phyloP scores from a whole-genome alignment of 2,113 vertebrate genomes.

The Blennius ocellaris region DNA sequence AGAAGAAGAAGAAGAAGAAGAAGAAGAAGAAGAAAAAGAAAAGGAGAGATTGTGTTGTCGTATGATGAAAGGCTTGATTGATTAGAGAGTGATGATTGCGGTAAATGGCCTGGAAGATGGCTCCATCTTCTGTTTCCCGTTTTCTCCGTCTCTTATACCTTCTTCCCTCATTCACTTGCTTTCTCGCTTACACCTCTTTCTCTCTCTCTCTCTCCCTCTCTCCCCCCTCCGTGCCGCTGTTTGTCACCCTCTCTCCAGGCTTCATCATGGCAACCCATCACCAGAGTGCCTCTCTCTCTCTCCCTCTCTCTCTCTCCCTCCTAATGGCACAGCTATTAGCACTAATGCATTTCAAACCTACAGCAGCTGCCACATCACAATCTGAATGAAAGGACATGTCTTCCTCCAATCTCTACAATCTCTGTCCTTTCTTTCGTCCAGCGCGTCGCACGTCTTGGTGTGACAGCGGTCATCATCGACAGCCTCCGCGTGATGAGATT shows the following conservation, averaged over 20 bases:
- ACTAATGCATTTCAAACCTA: constrained; percentile 91
- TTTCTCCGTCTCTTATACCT: constrained; percentile 68
- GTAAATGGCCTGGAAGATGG: constrained; percentile 88
- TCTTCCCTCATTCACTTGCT: constrained; percentile 61
- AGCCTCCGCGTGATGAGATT: not conserved
- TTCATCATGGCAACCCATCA: constrained; percentile 90
- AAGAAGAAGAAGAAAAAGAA: constrained; percentile 44
- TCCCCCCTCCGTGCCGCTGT: constrained; percentile 29
- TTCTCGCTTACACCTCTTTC: constrained; percentile 54
- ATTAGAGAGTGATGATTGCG: constrained; percentile 86
- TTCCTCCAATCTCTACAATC: constrained; percentile 71
- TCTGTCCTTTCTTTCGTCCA: constrained; percentile 58
- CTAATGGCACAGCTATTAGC: constrained; percentile 92
- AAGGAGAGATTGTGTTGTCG: constrained; percentile 73
- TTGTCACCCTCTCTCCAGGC: constrained; percentile 70
- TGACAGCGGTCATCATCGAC: constrained; percentile 29
- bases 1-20: not conserved
- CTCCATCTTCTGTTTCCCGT: constrained; percentile 77
- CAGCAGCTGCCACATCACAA: constrained; percentile 87
- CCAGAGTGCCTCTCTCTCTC: constrained; percentile 83
- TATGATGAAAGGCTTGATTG: constrained; percentile 87
- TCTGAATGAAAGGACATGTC: constrained; percentile 83
- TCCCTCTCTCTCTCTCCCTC: constrained; percentile 71
- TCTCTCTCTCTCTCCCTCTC: constrained; percentile 64
- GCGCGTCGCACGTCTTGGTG: constrained; percentile 46